A percentile compares a stretch with the other conserved stretches of the same genome.
Conservation (phyloP, 2,113 vertebrate genomes). For the Gopherus flavomarginatus region DNA sequence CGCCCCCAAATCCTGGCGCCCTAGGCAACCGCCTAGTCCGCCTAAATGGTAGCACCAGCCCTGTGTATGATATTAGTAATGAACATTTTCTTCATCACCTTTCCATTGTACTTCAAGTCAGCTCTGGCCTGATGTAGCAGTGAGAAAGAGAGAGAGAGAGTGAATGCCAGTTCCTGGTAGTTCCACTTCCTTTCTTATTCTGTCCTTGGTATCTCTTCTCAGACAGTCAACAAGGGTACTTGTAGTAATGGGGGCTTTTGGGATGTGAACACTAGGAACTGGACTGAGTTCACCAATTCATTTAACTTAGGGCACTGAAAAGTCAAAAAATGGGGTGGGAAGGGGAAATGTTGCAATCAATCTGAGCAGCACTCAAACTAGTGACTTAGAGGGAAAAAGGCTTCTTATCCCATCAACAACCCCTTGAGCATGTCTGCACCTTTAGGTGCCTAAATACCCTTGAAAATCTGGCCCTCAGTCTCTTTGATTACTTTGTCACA, state of each 20-base stretch:
- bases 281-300: neutral
- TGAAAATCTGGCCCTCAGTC: neutral
- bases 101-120: neutral
- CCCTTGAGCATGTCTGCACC: neutral
- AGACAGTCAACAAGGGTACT: rapidly evolving
- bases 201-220: neutral
- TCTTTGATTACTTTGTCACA: neutral
- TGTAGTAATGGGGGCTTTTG: neutral
- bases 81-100: rapidly evolving
- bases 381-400: neutral
- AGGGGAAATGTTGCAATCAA: neutral
- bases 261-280: neutral
- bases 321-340: neutral
- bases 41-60: too few relatives aligned
- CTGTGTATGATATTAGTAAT: neutral
- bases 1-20: too few relatives aligned
- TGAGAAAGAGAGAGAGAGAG: neutral
- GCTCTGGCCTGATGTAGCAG: neutral
- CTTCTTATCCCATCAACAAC: neutral
- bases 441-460: neutral
- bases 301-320: neutral
- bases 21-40: too few relatives aligned
- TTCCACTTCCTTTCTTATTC: neutral
- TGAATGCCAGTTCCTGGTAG: neutral
- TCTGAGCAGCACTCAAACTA: neutral